Percentiles rank a stretch among this genome's conserved stretches.
Conservation (phyloP, 1,140 invertebrate genomes). For the Cryptotermes secundus region DNA sequence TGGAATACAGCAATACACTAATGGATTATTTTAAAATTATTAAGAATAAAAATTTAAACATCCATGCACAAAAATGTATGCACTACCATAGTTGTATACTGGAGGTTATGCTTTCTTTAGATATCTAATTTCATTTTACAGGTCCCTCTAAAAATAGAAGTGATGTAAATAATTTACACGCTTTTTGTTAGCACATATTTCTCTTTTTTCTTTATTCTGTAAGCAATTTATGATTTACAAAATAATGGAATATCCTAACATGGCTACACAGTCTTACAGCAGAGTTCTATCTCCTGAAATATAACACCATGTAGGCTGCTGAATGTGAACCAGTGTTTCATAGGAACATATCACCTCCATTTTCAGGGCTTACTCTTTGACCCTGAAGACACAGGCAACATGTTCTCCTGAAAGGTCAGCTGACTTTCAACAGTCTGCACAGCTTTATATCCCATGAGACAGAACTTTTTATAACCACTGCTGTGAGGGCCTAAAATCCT, state of each 20-base stretch:
- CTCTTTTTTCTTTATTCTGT: not conserved
- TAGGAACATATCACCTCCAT: too few relatives aligned
- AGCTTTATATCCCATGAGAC: too few relatives aligned
- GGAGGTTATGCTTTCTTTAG: not conserved
- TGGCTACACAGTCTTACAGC: not conserved
- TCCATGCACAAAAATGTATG: not conserved
- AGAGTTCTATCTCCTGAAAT: too few relatives aligned
- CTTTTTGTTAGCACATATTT: not conserved
- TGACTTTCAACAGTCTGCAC: too few relatives aligned
- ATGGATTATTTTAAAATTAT: not conserved
- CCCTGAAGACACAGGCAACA: too few relatives aligned
- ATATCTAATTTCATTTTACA: not conserved
- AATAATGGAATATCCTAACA: not conserved
- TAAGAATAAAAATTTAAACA: not conserved
- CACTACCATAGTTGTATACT: not conserved
- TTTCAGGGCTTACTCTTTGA: too few relatives aligned
- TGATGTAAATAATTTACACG: not conserved
- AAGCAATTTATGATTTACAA: not conserved
- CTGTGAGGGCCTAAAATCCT: too few relatives aligned
- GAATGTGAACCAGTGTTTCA: too few relatives aligned
- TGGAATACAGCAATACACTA: not conserved
- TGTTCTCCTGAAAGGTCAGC: too few relatives aligned
- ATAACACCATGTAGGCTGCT: too few relatives aligned
- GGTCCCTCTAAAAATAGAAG: not conserved
- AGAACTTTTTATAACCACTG: too few relatives aligned